Conservation (phyloP, 2,888 invertebrate genomes). For the Cephus nigrinus region DNA sequence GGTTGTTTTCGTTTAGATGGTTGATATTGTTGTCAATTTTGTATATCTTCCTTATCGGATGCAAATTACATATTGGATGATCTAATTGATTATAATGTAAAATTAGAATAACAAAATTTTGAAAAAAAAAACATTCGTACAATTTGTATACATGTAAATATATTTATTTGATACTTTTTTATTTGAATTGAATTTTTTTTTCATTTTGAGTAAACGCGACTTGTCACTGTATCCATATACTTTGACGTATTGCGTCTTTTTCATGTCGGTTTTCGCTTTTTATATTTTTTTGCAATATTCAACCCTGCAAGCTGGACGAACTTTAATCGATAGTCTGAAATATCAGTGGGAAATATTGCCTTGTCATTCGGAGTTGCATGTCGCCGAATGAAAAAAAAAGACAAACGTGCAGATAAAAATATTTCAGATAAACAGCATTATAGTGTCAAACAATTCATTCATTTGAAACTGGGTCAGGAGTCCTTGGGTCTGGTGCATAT, state of each 20-base stretch:
- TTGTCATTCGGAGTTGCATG: not conserved
- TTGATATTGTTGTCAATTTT: too few species aligned
- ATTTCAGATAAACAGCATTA: not conserved
- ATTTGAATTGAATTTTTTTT: too few species aligned
- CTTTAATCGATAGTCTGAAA: not conserved
- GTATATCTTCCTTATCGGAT: too few species aligned
- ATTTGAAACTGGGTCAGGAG: not conserved
- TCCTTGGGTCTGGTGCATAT: not conserved
- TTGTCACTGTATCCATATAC: not conserved
- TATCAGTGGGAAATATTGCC: not conserved
- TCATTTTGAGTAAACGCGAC: not conserved
- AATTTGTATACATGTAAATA: not conserved
- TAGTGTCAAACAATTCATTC: not conserved
- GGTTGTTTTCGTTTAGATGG: too few species aligned
- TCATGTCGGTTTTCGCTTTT: not conserved
- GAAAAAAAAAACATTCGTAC: too few species aligned
- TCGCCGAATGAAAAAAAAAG: not conserved
- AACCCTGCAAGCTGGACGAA: not conserved
- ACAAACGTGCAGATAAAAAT: not conserved
- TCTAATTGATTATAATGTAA: not conserved
- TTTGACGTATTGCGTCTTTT: not conserved
- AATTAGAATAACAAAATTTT: too few species aligned
- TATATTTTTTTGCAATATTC: not conserved
- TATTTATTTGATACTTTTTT: not conserved
- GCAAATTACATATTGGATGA: too few species aligned